phyloP scores from a whole-genome alignment of 2,113 vertebrate genomes.

The Rhineura floridana region DNA sequence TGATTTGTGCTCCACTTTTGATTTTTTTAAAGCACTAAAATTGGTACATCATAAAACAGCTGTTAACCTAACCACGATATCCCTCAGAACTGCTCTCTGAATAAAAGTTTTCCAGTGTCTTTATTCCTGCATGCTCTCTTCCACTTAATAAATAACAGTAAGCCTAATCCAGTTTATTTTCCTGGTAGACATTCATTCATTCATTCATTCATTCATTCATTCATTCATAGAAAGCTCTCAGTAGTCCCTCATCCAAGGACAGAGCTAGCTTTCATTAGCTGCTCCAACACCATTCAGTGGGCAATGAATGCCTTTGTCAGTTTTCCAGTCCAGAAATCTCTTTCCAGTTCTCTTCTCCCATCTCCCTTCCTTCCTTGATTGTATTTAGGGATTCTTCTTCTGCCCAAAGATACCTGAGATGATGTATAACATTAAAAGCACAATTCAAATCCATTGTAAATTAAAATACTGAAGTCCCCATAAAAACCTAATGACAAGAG shows the following conservation, averaged over 20 bases:
- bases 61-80: neutral
- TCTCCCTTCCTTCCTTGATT: neutral
- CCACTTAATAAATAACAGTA: neutral
- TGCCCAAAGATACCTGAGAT: neutral
- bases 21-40: neutral
- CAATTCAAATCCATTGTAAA: slow-evolving; percentile 14
- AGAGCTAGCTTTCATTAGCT: neutral
- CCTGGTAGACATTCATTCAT: neutral
- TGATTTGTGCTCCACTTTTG: neutral
- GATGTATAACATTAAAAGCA: slow-evolving; percentile 16
- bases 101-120: neutral
- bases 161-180: neutral
- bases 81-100: neutral
- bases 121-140: neutral
- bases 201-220: neutral
- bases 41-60: neutral
- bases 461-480: slow-evolving; percentile 4
- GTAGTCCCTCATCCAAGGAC: neutral
- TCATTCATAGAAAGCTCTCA: neutral
- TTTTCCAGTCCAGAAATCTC: neutral
- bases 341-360: neutral
- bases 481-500: slow-evolving; percentile 6
- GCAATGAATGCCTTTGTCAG: neutral
- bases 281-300: too few species aligned
- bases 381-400: neutral